Evolutionary conservation across 2,113 vertebrate genomes (phyloP).

Genomic region (Trinectes maculatus): DNA sequence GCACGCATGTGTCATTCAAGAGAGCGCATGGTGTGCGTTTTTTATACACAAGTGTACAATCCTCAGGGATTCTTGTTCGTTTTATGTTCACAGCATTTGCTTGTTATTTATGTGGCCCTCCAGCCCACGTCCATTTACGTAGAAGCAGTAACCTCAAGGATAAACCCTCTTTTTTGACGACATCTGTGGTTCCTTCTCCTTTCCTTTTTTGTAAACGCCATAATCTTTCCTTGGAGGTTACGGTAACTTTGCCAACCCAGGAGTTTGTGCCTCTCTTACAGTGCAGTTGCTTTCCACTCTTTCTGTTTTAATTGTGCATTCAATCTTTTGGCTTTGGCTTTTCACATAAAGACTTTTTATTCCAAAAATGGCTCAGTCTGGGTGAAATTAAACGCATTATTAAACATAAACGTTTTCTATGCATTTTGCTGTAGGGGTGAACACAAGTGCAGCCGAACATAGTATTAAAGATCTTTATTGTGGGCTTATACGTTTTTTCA

Average conservation of each 20-base stretch:
- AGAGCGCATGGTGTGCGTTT: conserved; percentile 24
- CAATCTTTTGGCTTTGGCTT: conserved; percentile 40
- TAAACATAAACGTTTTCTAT: conserved; percentile 14
- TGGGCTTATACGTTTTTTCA: too few species aligned
- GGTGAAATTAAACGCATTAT: conserved; percentile 39
- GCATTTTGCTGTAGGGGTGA: neutral
- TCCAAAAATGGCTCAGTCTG: conserved; percentile 36
- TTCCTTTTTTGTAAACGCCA: conserved; percentile 68
- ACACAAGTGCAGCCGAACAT: neutral
- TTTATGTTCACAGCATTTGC: conserved; percentile 39
- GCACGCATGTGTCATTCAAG: conserved; percentile 26
- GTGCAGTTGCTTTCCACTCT: conserved; percentile 51
- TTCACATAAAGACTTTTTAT: conserved; percentile 1
- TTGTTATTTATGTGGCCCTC: conserved; percentile 57
- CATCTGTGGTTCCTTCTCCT: conserved; percentile 65
- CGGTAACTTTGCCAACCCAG: conserved; percentile 44
- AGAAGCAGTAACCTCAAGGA: conserved; percentile 65
- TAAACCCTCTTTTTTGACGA: conserved; percentile 69
- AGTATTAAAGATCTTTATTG: neutral
- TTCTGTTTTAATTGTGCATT: conserved; percentile 56
- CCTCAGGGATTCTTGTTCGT: conserved; percentile 8
- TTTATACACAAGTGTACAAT: conserved; percentile 4
- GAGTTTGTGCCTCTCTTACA: conserved; percentile 39
- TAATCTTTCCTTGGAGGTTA: conserved; percentile 66
- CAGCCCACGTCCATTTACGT: conserved; percentile 56